Percentiles rank a stretch among this genome's conserved stretches.
phyloP scores from a whole-genome alignment of 2,797 vertebrate species.

The Crenichthys baileyi region DNA sequence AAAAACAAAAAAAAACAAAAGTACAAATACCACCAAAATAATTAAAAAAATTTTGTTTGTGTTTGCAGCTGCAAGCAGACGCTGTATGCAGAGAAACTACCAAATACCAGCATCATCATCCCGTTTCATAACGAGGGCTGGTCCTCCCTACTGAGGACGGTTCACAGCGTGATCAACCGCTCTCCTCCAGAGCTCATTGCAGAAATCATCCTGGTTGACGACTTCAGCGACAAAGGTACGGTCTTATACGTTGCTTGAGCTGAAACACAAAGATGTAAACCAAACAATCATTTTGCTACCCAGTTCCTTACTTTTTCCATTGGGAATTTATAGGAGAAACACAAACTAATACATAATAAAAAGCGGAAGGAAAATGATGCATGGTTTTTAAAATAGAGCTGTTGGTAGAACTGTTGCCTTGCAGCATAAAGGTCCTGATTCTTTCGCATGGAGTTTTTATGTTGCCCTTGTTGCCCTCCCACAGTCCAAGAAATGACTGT shows the following conservation, averaged over 20 bases:
- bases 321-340: background rate
- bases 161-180: constrained; percentile 94
- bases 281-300: no score
- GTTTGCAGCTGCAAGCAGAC: constrained; percentile 88
- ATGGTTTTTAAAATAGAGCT: background rate
- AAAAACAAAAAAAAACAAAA: background rate
- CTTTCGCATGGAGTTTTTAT: background rate
- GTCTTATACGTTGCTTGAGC: no score
- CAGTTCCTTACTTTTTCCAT: background rate
- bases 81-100: constrained; percentile 89
- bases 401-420: background rate
- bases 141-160: constrained; percentile 94
- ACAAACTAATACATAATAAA: background rate
- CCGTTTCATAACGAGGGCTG: constrained; percentile 99
- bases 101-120: constrained; percentile 96
- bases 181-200: constrained; percentile 90
- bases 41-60: constrained; percentile 6
- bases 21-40: background rate
- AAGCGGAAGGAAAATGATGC: background rate
- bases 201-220: constrained; percentile 94
- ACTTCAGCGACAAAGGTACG: constrained; percentile 96
- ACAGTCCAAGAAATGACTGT: background rate
- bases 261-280: no score
- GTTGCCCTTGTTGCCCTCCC: background rate
- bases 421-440: background rate